Evolutionary conservation across 2,113 vertebrate species (phyloP).

Genomic region (Mirounga angustirostris): DNA sequence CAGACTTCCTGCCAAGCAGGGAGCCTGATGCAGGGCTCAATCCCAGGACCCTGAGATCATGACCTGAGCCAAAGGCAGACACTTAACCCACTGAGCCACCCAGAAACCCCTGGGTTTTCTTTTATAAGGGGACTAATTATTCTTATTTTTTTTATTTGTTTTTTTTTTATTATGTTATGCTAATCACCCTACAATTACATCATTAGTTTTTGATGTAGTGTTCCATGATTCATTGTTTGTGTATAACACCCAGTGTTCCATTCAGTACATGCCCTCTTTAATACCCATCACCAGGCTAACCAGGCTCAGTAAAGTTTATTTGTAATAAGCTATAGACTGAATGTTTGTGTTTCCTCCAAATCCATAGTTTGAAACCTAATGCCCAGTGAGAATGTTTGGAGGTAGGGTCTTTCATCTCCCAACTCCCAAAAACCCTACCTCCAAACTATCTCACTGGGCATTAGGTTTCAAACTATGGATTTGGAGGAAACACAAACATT

Average conservation of each 20-base stretch:
- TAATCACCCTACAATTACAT: too few species aligned
- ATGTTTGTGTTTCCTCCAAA: not conserved
- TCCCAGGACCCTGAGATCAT: not conserved
- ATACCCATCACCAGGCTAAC: too few species aligned
- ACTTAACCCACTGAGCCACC: not conserved
- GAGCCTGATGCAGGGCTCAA: not conserved
- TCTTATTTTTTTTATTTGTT: too few species aligned
- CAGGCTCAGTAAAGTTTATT: not conserved
- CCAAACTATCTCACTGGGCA: not conserved
- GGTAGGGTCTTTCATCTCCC: not conserved
- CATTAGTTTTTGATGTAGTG: too few species aligned
- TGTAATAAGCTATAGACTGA: not conserved
- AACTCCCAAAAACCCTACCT: not conserved
- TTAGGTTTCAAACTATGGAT: not conserved
- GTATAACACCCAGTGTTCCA: too few species aligned
- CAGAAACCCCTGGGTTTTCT: not conserved
- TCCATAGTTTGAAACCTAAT: not conserved
- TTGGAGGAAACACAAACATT: not conserved
- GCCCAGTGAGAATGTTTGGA: not conserved
- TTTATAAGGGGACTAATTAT: not conserved
- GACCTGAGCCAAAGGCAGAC: not conserved
- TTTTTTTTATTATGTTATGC: too few species aligned
- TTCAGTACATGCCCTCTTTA: too few species aligned
- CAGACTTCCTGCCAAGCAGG: not conserved
- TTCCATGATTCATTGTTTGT: too few species aligned